Percentiles rank a stretch among this genome's conserved stretches.
These are phyloP conservation scores for Epinotia bilunana DNA, from an alignment of 2,888 invertebrate genomes.

Conservation along the genomic window DNA sequence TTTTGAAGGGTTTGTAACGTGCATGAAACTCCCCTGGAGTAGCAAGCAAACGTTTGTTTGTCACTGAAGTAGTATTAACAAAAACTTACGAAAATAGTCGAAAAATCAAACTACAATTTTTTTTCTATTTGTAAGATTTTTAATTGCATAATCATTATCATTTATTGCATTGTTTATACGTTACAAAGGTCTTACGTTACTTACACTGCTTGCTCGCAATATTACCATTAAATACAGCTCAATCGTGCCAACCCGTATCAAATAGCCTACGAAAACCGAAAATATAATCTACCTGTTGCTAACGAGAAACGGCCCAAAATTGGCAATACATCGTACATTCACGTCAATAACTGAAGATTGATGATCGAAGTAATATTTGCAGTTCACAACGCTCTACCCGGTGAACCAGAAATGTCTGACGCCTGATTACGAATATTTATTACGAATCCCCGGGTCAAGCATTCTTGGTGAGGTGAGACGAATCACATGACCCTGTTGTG, in stretches of 20 bases:
- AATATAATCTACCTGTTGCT: constrained; percentile 7
- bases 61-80: too few species aligned
- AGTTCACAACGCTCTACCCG: not conserved
- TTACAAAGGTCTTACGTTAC: too few species aligned
- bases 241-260: constrained; percentile 17
- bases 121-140: too few species aligned
- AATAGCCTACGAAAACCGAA: not conserved
- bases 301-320: not conserved
- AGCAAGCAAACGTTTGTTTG: too few species aligned
- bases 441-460: not conserved
- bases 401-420: not conserved
- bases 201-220: too few species aligned
- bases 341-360: constrained; percentile 29
- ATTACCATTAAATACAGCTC: not conserved
- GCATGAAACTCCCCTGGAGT: too few species aligned
- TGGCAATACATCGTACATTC: constrained; percentile 15
- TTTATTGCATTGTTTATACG: too few species aligned
- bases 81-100: too few species aligned
- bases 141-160: too few species aligned
- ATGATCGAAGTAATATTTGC: constrained; percentile 22
- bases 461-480: not conserved
- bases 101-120: too few species aligned
- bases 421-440: not conserved
- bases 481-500: constrained; percentile 13
- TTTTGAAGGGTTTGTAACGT: too few species aligned